Percentiles rank a stretch among this genome's conserved stretches.
Conservation (phyloP, 2,888 invertebrate genomes). For the Agrochola circellaris region DNA sequence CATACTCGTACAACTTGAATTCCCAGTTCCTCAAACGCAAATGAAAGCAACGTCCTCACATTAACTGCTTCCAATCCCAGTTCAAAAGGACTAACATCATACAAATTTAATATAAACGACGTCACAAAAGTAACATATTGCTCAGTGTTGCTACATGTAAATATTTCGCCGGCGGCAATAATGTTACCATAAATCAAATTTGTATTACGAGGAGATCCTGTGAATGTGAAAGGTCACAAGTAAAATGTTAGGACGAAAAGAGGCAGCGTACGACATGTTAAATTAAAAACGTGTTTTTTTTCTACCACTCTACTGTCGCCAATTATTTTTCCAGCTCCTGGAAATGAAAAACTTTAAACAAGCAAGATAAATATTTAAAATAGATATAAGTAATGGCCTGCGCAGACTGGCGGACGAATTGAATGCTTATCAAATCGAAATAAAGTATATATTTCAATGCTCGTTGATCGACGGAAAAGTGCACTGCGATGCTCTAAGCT, state of each 20-base stretch:
- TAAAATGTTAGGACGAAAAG: not conserved
- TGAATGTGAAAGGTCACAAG: conserved; percentile 35
- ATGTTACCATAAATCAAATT: conserved; percentile 92
- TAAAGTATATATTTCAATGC: no score
- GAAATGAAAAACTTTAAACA: not conserved
- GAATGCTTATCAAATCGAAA: no score
- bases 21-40: not conserved
- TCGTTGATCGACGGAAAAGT: no score
- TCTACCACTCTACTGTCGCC: no score
- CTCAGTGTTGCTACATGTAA: conserved; percentile 51
- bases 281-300: not conserved
- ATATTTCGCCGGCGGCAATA: conserved; percentile 74
- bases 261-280: conserved; percentile 1
- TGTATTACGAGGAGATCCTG: conserved; percentile 91
- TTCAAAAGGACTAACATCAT: conserved; percentile 27
- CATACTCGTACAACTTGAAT: no score
- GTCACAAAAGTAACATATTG: conserved; percentile 47
- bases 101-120: conserved; percentile 50
- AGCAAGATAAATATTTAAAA: no score
- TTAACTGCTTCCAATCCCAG: conserved; percentile 11
- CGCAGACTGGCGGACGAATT: no score
- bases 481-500: no score
- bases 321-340: no score
- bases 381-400: no score
- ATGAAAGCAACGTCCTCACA: not conserved